These are phyloP conservation scores for Geotrypetes seraphini DNA, from an alignment of 2,797 vertebrate species.

Conservation along the genomic window DNA sequence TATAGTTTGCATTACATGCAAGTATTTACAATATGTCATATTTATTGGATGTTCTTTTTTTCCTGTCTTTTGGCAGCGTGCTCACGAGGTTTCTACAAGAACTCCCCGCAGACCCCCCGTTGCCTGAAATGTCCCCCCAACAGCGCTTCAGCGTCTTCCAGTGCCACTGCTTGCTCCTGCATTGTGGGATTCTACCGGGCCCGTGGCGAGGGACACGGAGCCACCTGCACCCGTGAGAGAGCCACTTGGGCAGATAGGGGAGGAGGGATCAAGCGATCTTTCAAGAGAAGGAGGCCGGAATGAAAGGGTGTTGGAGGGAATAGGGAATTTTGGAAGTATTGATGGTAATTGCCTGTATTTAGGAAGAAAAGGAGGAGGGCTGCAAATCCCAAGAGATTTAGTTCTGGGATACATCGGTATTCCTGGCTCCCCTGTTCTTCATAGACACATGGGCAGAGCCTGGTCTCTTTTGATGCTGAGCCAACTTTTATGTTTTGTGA, in stretches of 20 bases:
- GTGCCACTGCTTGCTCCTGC: constrained; percentile 40
- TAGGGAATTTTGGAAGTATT: background rate
- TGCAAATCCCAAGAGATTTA: background rate
- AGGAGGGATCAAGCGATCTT: background rate
- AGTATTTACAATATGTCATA: no score
- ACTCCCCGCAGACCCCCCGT: constrained; percentile 12
- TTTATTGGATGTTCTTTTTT: no score
- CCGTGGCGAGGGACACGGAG: constrained; percentile 32
- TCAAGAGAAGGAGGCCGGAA: background rate
- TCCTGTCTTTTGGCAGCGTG: no score
- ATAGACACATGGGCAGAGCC: no score
- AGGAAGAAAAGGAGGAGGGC: background rate
- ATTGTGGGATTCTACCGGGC: constrained; percentile 42
- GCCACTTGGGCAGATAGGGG: background rate
- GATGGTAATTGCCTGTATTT: background rate
- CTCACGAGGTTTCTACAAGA: constrained; percentile 43
- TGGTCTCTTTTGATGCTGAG: no score
- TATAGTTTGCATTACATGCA: no score
- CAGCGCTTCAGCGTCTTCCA: constrained; percentile 30
- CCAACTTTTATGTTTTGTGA: no score
- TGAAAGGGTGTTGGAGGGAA: no score
- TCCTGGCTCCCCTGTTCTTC: no score
- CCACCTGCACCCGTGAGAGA: constrained; percentile 48
- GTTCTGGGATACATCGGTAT: no score
- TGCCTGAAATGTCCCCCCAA: constrained; percentile 52